Evolutionary conservation across 2,888 invertebrate genomes (phyloP).

Genomic region (Lasius fuliginosus): DNA sequence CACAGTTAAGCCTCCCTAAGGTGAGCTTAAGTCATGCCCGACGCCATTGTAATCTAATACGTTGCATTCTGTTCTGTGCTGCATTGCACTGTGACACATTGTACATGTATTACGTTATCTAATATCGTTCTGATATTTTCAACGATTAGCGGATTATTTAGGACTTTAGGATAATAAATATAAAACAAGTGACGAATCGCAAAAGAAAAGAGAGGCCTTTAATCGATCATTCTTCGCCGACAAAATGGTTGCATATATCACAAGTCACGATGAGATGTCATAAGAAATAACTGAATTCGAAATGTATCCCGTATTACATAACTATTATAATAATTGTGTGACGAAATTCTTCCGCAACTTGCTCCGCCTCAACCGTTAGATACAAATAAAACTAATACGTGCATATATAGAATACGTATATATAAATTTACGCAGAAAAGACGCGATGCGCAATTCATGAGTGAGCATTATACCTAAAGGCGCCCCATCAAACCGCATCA

Average conservation of each 20-base stretch:
- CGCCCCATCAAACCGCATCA: slow-evolving; percentile 51
- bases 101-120: slow-evolving; percentile 10
- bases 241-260: not conserved
- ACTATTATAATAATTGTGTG: not conserved
- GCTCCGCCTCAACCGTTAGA: slow-evolving; percentile 2
- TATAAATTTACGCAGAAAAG: slow-evolving; percentile 6
- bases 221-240: not conserved
- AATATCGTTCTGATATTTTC: not conserved
- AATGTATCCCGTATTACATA: not conserved
- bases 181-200: not conserved
- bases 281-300: not conserved
- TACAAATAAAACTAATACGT: slow-evolving; percentile 18
- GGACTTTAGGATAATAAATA: not conserved
- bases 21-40: slow-evolving; percentile 11
- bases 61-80: slow-evolving; percentile 7
- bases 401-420: not conserved
- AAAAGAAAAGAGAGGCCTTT: not conserved
- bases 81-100: not conserved
- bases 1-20: slow-evolving; percentile 36
- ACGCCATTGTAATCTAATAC: slow-evolving; percentile 21
- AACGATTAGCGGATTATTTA: not conserved
- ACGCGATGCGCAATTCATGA: slow-evolving; percentile 38
- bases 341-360: not conserved
- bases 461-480: slow-evolving; percentile 29
- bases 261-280: not conserved